phyloP scores from a whole-genome alignment of 2,113 vertebrate genomes.

The Argyrosomus japonicus region DNA sequence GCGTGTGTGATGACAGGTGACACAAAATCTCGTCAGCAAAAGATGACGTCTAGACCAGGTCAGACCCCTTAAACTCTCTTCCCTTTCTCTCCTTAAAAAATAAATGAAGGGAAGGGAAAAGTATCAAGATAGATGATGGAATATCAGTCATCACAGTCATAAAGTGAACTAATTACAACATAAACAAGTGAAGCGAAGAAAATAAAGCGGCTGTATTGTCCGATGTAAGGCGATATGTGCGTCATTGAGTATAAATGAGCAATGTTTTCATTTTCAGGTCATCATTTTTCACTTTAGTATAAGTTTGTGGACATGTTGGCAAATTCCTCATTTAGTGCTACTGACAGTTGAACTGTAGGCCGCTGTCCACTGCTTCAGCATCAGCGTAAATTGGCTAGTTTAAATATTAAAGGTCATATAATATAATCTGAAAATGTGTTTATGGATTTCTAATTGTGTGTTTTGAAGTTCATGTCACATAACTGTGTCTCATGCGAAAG shows the following conservation, averaged over 20 bases:
- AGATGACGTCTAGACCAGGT: slow-evolving; percentile 40
- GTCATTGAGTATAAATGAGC: background rate
- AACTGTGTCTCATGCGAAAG: no score
- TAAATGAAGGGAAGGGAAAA: slow-evolving; percentile 52
- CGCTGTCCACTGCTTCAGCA: background rate
- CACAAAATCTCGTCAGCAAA: slow-evolving; percentile 59
- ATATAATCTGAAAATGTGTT: background rate
- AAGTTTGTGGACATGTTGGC: background rate
- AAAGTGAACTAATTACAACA: slow-evolving; percentile 59
- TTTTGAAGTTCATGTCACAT: no score
- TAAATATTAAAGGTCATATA: background rate
- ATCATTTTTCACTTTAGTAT: slow-evolving; percentile 2
- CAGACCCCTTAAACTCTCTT: slow-evolving; percentile 43
- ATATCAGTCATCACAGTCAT: slow-evolving; percentile 64
- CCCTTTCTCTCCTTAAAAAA: slow-evolving; percentile 36
- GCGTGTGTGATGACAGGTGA: slow-evolving; percentile 54
- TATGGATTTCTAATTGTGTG: background rate
- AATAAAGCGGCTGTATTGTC: slow-evolving; percentile 37
- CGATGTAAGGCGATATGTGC: slow-evolving; percentile 13
- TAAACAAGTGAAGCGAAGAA: slow-evolving; percentile 53
- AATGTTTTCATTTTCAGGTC: slow-evolving; percentile 22
- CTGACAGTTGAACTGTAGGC: background rate
- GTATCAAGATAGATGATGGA: slow-evolving; percentile 59
- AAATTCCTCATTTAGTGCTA: background rate
- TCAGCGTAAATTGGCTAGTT: no score